These are phyloP conservation scores for Hippocampus abdominalis DNA, from an alignment of 2,113 vertebrate species.

Conservation along the genomic window DNA sequence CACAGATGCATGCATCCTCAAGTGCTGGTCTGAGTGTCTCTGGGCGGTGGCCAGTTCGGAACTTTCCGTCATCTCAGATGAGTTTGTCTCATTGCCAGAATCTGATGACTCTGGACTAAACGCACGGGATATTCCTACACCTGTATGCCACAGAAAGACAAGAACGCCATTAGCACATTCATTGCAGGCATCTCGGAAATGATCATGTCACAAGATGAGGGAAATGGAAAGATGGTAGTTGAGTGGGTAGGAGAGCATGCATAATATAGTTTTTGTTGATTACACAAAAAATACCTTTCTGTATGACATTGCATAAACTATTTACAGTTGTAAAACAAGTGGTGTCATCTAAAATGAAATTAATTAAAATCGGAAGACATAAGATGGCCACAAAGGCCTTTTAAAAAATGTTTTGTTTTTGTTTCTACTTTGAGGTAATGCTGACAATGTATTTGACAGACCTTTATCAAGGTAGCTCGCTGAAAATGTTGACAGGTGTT, in stretches of 20 bases:
- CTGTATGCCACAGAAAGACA: constrained; percentile 88
- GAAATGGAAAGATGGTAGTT: neutral
- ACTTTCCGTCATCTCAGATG: constrained; percentile 98
- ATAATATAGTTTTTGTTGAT: neutral
- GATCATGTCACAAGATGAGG: constrained; percentile 44
- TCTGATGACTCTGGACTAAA: constrained; percentile 98
- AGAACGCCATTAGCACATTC: constrained; percentile 76
- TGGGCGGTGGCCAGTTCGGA: constrained; percentile 91
- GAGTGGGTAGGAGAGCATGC: neutral
- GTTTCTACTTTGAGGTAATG: neutral
- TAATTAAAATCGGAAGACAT: neutral
- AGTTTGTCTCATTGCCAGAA: constrained; percentile 99
- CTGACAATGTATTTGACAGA: neutral
- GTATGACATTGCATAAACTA: neutral
- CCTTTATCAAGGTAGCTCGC: neutral
- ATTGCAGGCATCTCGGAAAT: constrained; percentile 63
- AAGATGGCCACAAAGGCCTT: neutral
- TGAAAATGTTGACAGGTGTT: neutral
- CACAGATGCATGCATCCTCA: constrained; percentile 83
- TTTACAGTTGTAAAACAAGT: neutral
- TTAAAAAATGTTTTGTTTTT: neutral
- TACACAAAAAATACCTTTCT: neutral
- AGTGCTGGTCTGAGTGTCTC: constrained; percentile 85
- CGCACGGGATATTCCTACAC: constrained; percentile 95
- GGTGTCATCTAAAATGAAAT: neutral